Evolutionary conservation across 2,888 invertebrate species (phyloP), one percentile per base, ranked within the genome.

Genomic region (Aleiodes testaceus): DNA sequence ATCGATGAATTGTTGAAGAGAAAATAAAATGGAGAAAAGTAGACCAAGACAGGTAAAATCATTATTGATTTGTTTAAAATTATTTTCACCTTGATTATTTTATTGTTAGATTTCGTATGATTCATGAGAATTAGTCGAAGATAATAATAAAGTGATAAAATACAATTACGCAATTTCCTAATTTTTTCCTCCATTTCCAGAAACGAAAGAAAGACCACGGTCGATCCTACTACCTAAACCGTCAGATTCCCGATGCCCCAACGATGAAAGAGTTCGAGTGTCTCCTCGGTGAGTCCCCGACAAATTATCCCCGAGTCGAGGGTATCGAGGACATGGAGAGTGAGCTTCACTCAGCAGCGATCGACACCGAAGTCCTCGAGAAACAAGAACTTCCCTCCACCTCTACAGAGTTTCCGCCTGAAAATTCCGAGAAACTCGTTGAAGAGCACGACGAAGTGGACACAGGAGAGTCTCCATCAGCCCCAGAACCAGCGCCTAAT

Each of bases 321-420:
- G 85, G 86, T 2, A 79, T 87, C 26, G 87, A 87, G 68, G 83
- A 87, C 72, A 87, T 87, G 84, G 87, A 87, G 70, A 87, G 87
- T 59, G 86, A 87, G 74, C 77, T 87, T 16, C 86, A 87, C 75
- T 87, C 86, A 2, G 87, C 87, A 20, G 84, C 87, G 6, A 85
- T 86, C 18, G 88, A 87, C 30, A 87, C 84, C 4, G 86, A 85
- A 68, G 70, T 81, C 9, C 86, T 84, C 61, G 84, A 86, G 68
- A 82, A 84, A 61, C 78, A 52, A 12, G 76, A 72, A 9, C 45
- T 42, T 3, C 14, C 44, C 11, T 5, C n/a, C 18, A 5, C 14
- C 11, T 12, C 49, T 14, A 20, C 16, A 26, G 36, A 36, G 2
- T 9, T 11, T 30, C 18, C 12, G 14, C 14, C 16, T 14, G 9